A percentile compares a stretch with the other conserved stretches of the same genome.
Evolutionary conservation across 1,140 invertebrate genomes (phyloP).

Genomic region (Ectropis grisescens): DNA sequence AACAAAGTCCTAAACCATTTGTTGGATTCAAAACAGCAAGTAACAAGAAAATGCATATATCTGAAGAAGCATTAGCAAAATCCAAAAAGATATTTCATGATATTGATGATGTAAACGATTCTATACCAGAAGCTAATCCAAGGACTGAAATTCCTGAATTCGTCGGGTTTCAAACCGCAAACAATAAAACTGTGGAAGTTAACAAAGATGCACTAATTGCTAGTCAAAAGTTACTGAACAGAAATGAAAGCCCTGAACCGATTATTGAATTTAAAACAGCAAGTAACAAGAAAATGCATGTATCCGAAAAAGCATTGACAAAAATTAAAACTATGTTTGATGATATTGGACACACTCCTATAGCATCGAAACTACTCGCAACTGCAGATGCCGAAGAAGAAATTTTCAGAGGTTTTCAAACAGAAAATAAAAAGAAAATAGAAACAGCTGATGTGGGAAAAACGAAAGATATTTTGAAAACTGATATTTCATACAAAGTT

Average conservation of each 20-base stretch:
- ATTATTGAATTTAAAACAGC: constrained; percentile 31
- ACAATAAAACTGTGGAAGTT: constrained; percentile 25
- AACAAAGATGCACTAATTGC: constrained; percentile 38
- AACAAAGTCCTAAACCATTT: constrained; percentile 6
- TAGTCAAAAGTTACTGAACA: no score
- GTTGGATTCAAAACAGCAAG: constrained; percentile 25
- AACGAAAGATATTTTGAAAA: no score
- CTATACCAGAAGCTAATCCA: no score
- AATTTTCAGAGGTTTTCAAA: no score
- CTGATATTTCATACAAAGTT: no score
- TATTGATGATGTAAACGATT: constrained; percentile 12
- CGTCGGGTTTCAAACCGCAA: constrained; percentile 25
- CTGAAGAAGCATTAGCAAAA: constrained; percentile 26
- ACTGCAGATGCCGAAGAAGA: no score
- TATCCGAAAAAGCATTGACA: constrained; percentile 34
- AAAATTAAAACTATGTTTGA: constrained; percentile 24
- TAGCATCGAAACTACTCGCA: no score
- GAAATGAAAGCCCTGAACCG: no score
- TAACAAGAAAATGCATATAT: constrained; percentile 30
- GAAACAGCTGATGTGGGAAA: constrained; percentile 7
- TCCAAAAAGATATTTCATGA: constrained; percentile 21
- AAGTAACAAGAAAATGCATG: constrained; percentile 26
- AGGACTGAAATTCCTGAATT: no score
- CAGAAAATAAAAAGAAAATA: constrained; percentile 1
- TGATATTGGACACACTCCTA: constrained; percentile 11